phyloP scores from a whole-genome alignment of 2,888 invertebrate species.

The Tanytarsus gracilentus region DNA sequence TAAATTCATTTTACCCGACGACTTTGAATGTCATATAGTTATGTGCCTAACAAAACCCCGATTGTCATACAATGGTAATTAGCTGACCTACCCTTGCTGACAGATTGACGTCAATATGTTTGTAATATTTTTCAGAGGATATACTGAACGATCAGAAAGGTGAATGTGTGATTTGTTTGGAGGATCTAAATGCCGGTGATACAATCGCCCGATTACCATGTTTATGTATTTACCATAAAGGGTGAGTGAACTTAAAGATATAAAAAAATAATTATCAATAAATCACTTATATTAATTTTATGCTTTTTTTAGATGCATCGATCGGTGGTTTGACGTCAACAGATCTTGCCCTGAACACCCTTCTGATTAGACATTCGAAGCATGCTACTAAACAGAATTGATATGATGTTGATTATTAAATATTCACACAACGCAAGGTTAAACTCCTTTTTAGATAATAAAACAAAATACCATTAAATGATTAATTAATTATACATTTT shows the following conservation, averaged over 20 bases:
- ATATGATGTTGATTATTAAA: slow-evolving; percentile 13
- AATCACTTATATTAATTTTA: slow-evolving; percentile 14
- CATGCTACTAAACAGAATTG: neutral
- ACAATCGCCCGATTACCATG: slow-evolving; percentile 97
- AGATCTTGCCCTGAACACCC: slow-evolving; percentile 99
- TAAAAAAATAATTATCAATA: neutral
- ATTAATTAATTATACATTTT: slow-evolving; percentile 20
- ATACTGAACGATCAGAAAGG: slow-evolving; percentile 87
- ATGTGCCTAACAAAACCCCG: slow-evolving; percentile 99
- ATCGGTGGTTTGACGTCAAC: slow-evolving; percentile 98
- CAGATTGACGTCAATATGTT: too few relatives aligned
- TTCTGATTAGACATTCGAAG: slow-evolving; percentile 59
- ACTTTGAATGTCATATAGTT: slow-evolving; percentile 97
- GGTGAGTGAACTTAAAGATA: slow-evolving; percentile 48
- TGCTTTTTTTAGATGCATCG: slow-evolving; percentile 79
- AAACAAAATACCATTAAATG: slow-evolving; percentile 8
- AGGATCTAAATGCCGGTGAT: slow-evolving; percentile 91
- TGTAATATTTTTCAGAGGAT: slow-evolving; percentile 72
- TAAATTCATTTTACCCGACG: slow-evolving; percentile 95
- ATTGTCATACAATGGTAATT: slow-evolving; percentile 93
- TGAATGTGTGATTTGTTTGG: slow-evolving; percentile 98
- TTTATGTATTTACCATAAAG: slow-evolving; percentile 98
- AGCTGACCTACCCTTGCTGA: neutral
- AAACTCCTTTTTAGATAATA: slow-evolving; percentile 22
- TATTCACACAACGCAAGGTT: slow-evolving; percentile 17